Evolutionary conservation across 1,140 invertebrate genomes (phyloP), one percentile per base, ranked within the genome.

Genomic region (Lutraria rhynchaena): DNA sequence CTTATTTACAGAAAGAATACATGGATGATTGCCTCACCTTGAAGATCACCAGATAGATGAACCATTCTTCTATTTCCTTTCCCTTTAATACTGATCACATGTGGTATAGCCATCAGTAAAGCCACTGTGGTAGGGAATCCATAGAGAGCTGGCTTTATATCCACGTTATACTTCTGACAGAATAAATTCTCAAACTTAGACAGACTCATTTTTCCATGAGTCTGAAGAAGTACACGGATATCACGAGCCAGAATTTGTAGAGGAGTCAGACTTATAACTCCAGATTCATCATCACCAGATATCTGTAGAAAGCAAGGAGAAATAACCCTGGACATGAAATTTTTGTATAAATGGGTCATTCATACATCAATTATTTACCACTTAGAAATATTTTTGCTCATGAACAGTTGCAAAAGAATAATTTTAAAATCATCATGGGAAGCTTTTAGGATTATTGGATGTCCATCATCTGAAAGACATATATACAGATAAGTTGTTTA

Each of bases 211-310:
- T 92, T 91, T 4, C 94, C 94, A 74, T 93, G 89, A 78, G 92
- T 91, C 81, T 94, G 92, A 77, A 95, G 89, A 13, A 95, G 89
- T 22, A 92, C 89, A 83, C 94, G 93, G 13, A 95, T 87, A 83
- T 95, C 93, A 60, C 94, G 92, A 0, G 94, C 94, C 71, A 95
- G 94, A 46, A 92, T 88, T 85, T 95, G 93, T 27, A 95, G 86
- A 3, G 93, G 92, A 3, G 92, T 93, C 22, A 95, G 88, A 82
- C 94, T 92, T 22, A 95, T 92, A 19, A 90, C 76, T 2, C 84
- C 89, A 17, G 87, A 89, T 17, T 88, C 85, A 55, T 88, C 89
- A 82, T 88, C 89, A 22, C 83, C 86, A 35, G 77, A 84, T 44
- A 86, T 83, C 88, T 87, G 53, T 15, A 71, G 71, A 44, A 70